Conservation (phyloP, 2,888 invertebrate genomes). For the Orchestes rusci region DNA sequence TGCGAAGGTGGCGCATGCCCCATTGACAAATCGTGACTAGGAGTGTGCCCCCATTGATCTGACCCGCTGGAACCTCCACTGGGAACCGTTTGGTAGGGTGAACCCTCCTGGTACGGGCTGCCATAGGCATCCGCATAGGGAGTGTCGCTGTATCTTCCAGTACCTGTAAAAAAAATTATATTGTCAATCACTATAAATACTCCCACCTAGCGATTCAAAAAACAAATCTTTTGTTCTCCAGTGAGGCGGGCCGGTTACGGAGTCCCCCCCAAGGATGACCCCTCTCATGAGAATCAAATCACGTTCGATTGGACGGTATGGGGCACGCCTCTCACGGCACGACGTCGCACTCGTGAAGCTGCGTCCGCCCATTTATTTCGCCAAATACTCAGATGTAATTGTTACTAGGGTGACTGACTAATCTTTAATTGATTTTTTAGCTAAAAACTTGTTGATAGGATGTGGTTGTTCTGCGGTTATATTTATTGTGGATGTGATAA, state of each 20-base stretch:
- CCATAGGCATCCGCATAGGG: conserved; percentile 55
- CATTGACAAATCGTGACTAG: conserved; percentile 47
- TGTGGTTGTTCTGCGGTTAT: too few relatives aligned
- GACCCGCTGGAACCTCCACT: conserved; percentile 41
- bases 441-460: too few relatives aligned
- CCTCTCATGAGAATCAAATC: conserved; percentile 12
- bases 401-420: too few relatives aligned
- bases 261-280: conserved; percentile 17
- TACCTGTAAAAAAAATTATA: conserved; percentile 29
- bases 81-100: conserved; percentile 66
- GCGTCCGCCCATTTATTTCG: conserved; percentile 33
- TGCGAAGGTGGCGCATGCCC: conserved; percentile 36
- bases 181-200: neutral
- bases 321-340: conserved; percentile 34
- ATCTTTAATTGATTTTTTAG: too few relatives aligned
- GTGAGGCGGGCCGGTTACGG: too few relatives aligned
- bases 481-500: too few relatives aligned
- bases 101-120: conserved; percentile 41
- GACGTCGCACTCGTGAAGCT: conserved; percentile 36
- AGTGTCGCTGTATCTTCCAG: conserved; percentile 48
- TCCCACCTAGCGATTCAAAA: neutral
- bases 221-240: neutral
- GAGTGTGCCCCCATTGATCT: conserved; percentile 46
- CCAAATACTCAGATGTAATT: too few relatives aligned
- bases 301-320: conserved; percentile 31